Conservation (phyloP, 2,797 vertebrate genomes). For the Sphenodon punctatus region DNA sequence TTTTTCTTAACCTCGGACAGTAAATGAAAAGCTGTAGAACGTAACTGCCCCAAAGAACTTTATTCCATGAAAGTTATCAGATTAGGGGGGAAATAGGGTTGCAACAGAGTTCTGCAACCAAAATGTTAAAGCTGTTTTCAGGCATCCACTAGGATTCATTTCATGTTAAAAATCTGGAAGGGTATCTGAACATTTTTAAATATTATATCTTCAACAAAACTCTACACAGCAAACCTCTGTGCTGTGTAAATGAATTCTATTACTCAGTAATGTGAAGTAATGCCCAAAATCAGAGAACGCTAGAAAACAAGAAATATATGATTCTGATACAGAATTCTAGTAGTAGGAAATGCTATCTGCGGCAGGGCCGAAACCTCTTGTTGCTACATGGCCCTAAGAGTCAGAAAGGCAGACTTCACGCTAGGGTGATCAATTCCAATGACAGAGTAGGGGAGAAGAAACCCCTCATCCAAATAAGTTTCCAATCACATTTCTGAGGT, state of each 20-base stretch:
- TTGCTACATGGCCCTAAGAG: background rate
- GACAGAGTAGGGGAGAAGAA: accelerated
- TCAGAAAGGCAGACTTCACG: background rate
- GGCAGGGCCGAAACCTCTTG: background rate
- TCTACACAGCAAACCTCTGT: background rate
- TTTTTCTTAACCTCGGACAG: too few species aligned
- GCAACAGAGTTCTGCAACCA: background rate
- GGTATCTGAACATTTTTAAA: background rate
- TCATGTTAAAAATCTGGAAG: background rate
- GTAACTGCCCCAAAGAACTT: background rate
- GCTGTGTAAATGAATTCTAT: background rate
- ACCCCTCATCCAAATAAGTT: background rate
- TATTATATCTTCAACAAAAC: background rate
- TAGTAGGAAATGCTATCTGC: too few species aligned
- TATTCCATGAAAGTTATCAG: background rate
- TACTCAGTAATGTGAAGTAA: background rate
- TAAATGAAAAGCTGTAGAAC: background rate
- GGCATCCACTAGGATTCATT: background rate
- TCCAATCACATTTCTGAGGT: background rate
- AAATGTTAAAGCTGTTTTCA: background rate
- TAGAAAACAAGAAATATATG: too few species aligned
- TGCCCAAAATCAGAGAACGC: background rate
- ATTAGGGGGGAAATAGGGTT: background rate
- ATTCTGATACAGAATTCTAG: too few species aligned
- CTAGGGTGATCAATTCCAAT: background rate